phyloP scores from a whole-genome alignment of 2,888 invertebrate species.

The Trichogramma dendrolimi region DNA sequence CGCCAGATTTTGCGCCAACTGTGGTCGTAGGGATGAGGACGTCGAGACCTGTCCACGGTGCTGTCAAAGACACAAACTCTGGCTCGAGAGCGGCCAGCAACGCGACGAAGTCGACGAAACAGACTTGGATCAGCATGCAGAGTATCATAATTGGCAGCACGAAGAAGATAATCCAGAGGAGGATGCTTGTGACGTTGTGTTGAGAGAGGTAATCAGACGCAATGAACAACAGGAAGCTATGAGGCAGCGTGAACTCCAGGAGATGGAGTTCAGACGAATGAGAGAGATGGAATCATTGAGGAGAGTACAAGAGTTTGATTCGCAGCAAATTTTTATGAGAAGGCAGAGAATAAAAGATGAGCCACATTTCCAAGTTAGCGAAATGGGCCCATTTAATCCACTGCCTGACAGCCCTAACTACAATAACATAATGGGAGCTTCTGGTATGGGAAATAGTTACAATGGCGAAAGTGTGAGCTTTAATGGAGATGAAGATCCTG shows the following conservation, averaged over 20 bases:
- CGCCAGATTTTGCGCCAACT: slow-evolving; percentile 12
- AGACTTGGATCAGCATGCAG: neutral
- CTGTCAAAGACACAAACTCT: neutral
- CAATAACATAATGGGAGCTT: too few species aligned
- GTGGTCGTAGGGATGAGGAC: slow-evolving; percentile 17
- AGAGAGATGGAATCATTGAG: too few species aligned
- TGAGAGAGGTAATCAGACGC: slow-evolving; percentile 3
- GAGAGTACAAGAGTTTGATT: too few species aligned
- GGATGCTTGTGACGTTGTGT: slow-evolving; percentile 5
- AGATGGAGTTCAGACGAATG: too few species aligned
- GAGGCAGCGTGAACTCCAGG: too few species aligned
- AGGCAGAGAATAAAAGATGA: too few species aligned
- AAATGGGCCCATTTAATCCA: too few species aligned
- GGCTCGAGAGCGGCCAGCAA: neutral
- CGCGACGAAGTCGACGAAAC: neutral
- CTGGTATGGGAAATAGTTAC: too few species aligned
- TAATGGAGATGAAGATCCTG: slow-evolving; percentile 7
- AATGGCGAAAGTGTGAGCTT: too few species aligned
- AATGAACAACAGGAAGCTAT: neutral
- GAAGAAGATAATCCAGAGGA: neutral
- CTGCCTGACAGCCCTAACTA: too few species aligned
- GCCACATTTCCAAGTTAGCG: too few species aligned
- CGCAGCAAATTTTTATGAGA: too few species aligned
- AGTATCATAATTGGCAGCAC: neutral
- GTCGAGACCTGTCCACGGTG: slow-evolving; percentile 16